Conservation (phyloP, 2,888 invertebrate species). For the Branchellion lobata region DNA sequence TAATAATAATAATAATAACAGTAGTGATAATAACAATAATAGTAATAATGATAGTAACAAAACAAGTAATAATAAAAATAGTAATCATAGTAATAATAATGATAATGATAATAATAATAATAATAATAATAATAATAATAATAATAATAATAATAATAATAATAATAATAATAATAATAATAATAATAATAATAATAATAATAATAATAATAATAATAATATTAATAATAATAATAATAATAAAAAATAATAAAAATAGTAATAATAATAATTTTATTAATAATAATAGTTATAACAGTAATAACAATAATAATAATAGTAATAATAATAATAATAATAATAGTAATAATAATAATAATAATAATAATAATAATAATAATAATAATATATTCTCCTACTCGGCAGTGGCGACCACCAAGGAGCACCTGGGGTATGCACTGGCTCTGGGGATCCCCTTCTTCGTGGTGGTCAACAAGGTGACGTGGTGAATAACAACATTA, state of each 20-base stretch:
- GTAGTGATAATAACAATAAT: no score
- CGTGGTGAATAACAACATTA: neutral
- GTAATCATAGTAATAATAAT: neutral
- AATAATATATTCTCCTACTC: neutral
- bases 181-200: neutral
- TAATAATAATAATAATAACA: no score
- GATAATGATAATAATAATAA: neutral
- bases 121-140: neutral
- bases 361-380: neutral
- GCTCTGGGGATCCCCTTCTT: conserved; percentile 76
- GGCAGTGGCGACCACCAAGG: conserved; percentile 71
- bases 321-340: neutral
- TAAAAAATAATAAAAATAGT: neutral
- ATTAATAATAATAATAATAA: neutral
- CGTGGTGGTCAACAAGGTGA: conserved; percentile 85
- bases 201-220: neutral
- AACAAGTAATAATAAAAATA: neutral
- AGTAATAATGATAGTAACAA: neutral
- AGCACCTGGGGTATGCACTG: conserved; percentile 78
- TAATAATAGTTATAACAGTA: neutral
- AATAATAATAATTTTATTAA: neutral
- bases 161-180: neutral
- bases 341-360: neutral
- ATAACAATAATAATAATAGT: neutral
- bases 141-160: neutral